A percentile compares a stretch with the other conserved stretches of the same genome.
Conservation (phyloP, 35 echinoderm and acorn worm species). For the Ophiothrix spiculata region DNA sequence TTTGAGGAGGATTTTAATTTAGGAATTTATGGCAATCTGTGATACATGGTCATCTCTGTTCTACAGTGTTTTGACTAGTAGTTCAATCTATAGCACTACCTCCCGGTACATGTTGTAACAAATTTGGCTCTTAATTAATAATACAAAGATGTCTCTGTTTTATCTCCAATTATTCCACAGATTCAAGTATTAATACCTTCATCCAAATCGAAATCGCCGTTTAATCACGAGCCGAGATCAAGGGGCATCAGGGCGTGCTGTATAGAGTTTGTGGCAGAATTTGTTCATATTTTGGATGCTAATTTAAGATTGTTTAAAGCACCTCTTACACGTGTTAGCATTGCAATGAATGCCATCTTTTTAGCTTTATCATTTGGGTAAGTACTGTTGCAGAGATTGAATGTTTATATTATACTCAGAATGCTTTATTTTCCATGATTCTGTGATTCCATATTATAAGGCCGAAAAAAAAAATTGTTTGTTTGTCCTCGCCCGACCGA, state of each 20-base stretch:
- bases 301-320: slow-evolving; percentile 48
- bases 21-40: no score
- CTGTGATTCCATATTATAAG: no score
- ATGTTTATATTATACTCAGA: no score
- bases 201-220: slow-evolving; percentile 1
- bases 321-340: slow-evolving; percentile 37
- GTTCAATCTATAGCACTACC: no score
- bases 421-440: not conserved
- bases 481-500: no score
- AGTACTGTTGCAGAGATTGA: no score
- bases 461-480: no score
- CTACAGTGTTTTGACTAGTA: no score
- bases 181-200: slow-evolving; percentile 19
- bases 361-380: slow-evolving; percentile 85
- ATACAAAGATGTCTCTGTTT: no score
- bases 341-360: slow-evolving; percentile 52
- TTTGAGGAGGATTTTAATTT: no score
- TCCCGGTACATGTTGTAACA: not conserved
- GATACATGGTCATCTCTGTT: no score
- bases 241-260: not conserved
- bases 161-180: slow-evolving; percentile 41
- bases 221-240: not conserved
- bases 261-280: not conserved
- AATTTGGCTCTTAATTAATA: no score
- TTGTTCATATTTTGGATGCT: not conserved